These are phyloP conservation scores for Chelonoidis abingdonii DNA, from an alignment of 2,113 vertebrate species.

Conservation along the genomic window DNA sequence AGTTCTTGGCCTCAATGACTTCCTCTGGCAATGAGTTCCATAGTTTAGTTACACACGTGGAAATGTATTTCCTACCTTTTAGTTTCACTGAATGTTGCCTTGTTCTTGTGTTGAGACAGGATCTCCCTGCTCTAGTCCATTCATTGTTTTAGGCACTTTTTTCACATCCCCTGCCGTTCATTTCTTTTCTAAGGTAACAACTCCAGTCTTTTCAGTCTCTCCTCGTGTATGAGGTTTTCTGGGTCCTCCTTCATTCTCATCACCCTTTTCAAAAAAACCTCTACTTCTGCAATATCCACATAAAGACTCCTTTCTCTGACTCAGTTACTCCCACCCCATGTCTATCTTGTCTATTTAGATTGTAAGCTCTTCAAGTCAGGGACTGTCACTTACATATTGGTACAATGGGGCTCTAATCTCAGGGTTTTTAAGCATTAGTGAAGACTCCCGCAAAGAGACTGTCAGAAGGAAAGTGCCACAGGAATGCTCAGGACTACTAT, in stretches of 20 bases:
- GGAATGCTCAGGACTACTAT: background rate
- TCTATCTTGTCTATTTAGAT: background rate
- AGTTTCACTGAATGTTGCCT: background rate
- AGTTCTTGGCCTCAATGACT: background rate
- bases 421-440: background rate
- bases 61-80: constrained; percentile 24
- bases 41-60: background rate
- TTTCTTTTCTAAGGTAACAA: background rate
- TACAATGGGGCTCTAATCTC: background rate
- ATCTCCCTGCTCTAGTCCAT: background rate
- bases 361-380: background rate
- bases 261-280: constrained; percentile 1
- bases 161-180: background rate
- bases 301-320: background rate
- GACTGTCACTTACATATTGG: background rate
- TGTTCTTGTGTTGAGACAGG: background rate
- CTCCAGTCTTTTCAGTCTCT: background rate
- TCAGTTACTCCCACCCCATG: background rate
- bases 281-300: constrained; percentile 6
- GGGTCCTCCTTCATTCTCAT: background rate
- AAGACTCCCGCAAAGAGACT: background rate
- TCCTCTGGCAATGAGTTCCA: background rate
- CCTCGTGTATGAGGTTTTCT: background rate
- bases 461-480: background rate
- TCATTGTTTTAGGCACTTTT: constrained; percentile 16